Percentiles rank a stretch among this genome's conserved stretches.
These are phyloP conservation scores for Gila orcuttii DNA, from an alignment of 2,113 vertebrate species.

Conservation along the genomic window DNA sequence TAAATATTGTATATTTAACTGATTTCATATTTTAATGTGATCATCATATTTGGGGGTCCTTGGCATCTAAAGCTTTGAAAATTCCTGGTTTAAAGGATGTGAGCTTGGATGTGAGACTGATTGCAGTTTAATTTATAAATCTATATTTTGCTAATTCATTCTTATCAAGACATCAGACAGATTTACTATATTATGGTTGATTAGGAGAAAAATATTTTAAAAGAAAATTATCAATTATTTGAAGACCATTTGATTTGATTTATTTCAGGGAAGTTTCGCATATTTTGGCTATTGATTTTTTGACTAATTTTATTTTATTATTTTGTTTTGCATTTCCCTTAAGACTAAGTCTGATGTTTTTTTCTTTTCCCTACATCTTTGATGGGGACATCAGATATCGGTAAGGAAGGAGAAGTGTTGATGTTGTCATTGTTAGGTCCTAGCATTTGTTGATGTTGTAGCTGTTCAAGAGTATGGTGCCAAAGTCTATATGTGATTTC, in stretches of 20 bases:
- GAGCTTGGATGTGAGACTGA: not conserved
- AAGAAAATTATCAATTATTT: not conserved
- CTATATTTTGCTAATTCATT: not conserved
- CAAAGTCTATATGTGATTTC: not conserved
- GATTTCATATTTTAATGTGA: not conserved
- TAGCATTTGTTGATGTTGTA: conserved; percentile 2
- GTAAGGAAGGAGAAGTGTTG: conserved; percentile 50
- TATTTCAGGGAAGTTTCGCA: not conserved
- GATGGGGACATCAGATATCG: conserved; percentile 58
- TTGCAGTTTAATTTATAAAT: not conserved
- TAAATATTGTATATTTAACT: not conserved
- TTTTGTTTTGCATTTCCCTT: not conserved
- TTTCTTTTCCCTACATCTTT: conserved; percentile 43
- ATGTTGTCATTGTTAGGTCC: not conserved
- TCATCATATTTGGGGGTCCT: not conserved
- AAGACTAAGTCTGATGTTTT: conserved; percentile 40
- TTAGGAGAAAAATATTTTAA: not conserved
- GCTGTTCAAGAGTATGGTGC: not conserved
- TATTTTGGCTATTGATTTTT: not conserved
- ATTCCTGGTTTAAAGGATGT: not conserved
- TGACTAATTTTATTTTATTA: not conserved
- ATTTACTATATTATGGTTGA: not conserved
- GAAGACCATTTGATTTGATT: not conserved
- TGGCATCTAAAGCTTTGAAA: not conserved
- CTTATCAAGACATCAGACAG: not conserved